phyloP scores from a whole-genome alignment of 2,113 vertebrate species.

The Stegostoma tigrinum region DNA sequence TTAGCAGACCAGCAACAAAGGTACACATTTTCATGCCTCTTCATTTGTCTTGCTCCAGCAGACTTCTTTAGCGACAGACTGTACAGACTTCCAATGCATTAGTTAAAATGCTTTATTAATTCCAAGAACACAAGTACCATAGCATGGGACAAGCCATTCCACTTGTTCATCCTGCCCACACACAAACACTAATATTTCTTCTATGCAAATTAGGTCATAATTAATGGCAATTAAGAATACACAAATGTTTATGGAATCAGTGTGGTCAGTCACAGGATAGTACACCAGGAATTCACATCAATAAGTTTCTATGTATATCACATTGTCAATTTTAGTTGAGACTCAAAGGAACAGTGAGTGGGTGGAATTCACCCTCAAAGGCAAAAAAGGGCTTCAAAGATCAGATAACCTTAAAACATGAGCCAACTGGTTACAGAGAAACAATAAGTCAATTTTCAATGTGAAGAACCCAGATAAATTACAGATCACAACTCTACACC shows the following conservation, averaged over 20 bases:
- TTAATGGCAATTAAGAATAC: neutral
- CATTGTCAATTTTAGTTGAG: neutral
- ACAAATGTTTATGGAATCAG: neutral
- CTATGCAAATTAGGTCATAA: neutral
- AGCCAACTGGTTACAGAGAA: neutral
- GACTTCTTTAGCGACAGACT: neutral
- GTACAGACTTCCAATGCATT: neutral
- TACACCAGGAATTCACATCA: neutral
- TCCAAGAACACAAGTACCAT: neutral
- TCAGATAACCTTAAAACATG: neutral
- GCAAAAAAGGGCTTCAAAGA: neutral
- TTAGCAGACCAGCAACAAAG: neutral
- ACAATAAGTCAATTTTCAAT: too few relatives aligned
- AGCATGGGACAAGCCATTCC: neutral
- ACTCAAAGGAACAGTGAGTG: neutral
- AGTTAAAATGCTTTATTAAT: neutral
- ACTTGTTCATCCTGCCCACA: neutral
- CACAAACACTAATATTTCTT: neutral
- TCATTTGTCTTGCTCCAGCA: neutral
- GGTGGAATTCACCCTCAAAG: neutral
- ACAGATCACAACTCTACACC: too few relatives aligned
- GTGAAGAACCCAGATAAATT: too few relatives aligned
- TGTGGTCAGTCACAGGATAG: neutral
- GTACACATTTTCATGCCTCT: neutral
- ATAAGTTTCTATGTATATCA: neutral